Evolutionary conservation across 1,140 invertebrate genomes (phyloP).

Genomic region (Thalassaphorura encarpata): DNA sequence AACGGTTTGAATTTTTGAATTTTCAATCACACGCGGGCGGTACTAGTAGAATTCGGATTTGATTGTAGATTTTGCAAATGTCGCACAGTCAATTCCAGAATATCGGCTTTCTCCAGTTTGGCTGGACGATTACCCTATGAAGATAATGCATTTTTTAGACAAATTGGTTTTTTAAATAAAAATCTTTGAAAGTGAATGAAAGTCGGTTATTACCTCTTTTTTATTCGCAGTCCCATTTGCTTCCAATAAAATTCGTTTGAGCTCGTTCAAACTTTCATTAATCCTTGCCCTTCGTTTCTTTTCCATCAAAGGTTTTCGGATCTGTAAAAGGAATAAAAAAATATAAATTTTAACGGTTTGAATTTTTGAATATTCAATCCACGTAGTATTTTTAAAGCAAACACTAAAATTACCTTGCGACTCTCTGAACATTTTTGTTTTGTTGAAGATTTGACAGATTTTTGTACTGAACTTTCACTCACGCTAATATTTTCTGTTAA

Average conservation of each 20-base stretch:
- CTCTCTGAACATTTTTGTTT: slow-evolving; percentile 19
- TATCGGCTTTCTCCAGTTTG: slow-evolving; percentile 94
- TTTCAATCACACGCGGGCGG: no score
- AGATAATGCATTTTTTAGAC: slow-evolving; percentile 9
- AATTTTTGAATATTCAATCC: not conserved
- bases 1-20: no score
- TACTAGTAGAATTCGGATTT: no score
- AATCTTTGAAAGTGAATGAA: not conserved
- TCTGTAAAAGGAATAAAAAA: slow-evolving; percentile 38
- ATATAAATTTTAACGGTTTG: not conserved
- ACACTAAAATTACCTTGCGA: slow-evolving; percentile 11
- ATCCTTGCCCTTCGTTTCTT: slow-evolving; percentile 55
- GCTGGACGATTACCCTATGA: slow-evolving; percentile 40
- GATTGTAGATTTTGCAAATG: slow-evolving; percentile 43
- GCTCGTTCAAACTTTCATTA: slow-evolving; percentile 51
- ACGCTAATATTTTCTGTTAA: not conserved
- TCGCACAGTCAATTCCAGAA: slow-evolving; percentile 65
- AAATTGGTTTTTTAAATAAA: not conserved
- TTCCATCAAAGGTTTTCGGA: slow-evolving; percentile 59
- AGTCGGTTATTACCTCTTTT: slow-evolving; percentile 25
- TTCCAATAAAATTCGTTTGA: slow-evolving; percentile 51
- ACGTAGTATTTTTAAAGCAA: not conserved
- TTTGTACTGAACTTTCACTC: not conserved
- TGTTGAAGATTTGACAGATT: not conserved
- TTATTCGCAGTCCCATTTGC: slow-evolving; percentile 36